Percentiles rank a stretch among this genome's conserved stretches.
phyloP scores from a whole-genome alignment of 2,888 invertebrate genomes.

The Heliconius ismenius region DNA sequence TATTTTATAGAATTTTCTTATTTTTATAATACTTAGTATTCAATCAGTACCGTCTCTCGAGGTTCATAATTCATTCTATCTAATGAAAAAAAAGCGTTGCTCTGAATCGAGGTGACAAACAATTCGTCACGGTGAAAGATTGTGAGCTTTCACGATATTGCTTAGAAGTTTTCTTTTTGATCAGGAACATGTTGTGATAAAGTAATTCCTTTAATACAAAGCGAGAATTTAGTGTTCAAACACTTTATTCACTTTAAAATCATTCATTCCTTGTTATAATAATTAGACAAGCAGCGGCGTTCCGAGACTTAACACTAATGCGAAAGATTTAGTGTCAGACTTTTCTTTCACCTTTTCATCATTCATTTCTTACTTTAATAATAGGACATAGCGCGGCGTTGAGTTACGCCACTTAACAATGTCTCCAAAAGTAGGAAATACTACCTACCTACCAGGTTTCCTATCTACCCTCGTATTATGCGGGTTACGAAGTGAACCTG shows the following conservation, averaged over 20 bases:
- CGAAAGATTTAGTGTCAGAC: too few species aligned
- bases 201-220: background rate
- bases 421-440: background rate
- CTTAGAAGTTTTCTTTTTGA: constrained; percentile 4
- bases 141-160: constrained; percentile 22
- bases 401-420: too few species aligned
- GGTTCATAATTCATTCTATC: constrained; percentile 31
- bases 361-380: background rate
- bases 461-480: too few species aligned
- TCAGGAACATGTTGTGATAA: constrained; percentile 6
- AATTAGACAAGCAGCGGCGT: background rate
- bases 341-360: too few species aligned
- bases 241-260: too few species aligned
- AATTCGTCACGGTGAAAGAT: constrained; percentile 35
- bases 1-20: background rate
- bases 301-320: too few species aligned
- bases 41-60: constrained; percentile 23
- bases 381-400: too few species aligned
- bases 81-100: constrained; percentile 32
- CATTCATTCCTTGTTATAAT: background rate
- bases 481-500: too few species aligned
- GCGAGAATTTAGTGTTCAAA: background rate
- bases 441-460: too few species aligned
- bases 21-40: constrained; percentile 17
- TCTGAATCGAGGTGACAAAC: constrained; percentile 34